These are phyloP conservation scores for Caenorhabditis doughertyi DNA, from an alignment of 2,888 invertebrate genomes.

Conservation along the genomic window DNA sequence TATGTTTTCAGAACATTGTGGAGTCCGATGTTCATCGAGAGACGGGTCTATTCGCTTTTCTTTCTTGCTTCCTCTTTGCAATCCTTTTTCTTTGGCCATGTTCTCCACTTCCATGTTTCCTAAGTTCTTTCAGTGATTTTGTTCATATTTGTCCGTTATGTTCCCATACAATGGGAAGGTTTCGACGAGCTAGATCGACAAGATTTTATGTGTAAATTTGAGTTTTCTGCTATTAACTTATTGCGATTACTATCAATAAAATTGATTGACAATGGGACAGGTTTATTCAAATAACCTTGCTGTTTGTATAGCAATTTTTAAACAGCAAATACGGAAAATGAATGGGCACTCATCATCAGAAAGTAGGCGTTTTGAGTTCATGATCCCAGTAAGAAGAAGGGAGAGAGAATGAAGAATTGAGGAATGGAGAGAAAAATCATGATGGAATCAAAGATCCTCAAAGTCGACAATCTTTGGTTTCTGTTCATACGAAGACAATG, in stretches of 20 bases:
- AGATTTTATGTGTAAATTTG: slow-evolving; percentile 75
- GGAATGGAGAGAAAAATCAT: neutral
- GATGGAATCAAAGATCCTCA: slow-evolving; percentile 29
- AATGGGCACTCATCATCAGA: slow-evolving; percentile 43
- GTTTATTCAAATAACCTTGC: slow-evolving; percentile 30
- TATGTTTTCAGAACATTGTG: slow-evolving; percentile 74
- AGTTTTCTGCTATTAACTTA: neutral
- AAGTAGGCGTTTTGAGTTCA: slow-evolving; percentile 38
- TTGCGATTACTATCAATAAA: neutral
- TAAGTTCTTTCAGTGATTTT: slow-evolving; percentile 78
- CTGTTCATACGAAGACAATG: slow-evolving; percentile 17
- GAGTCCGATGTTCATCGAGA: slow-evolving; percentile 76
- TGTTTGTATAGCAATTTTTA: slow-evolving; percentile 51
- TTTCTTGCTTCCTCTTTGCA: slow-evolving; percentile 72
- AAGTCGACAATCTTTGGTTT: slow-evolving; percentile 28
- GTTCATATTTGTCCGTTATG: slow-evolving; percentile 79
- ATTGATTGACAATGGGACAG: neutral
- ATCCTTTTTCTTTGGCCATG: slow-evolving; percentile 79
- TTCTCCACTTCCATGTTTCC: slow-evolving; percentile 77
- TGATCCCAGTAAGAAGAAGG: slow-evolving; percentile 26
- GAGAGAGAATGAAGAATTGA: neutral
- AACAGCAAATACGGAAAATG: slow-evolving; percentile 54
- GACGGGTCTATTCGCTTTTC: slow-evolving; percentile 76
- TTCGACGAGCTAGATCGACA: slow-evolving; percentile 69
- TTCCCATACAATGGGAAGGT: slow-evolving; percentile 76